Evolutionary conservation across 2,888 invertebrate genomes (phyloP).

Genomic region (Allacma fusca): DNA sequence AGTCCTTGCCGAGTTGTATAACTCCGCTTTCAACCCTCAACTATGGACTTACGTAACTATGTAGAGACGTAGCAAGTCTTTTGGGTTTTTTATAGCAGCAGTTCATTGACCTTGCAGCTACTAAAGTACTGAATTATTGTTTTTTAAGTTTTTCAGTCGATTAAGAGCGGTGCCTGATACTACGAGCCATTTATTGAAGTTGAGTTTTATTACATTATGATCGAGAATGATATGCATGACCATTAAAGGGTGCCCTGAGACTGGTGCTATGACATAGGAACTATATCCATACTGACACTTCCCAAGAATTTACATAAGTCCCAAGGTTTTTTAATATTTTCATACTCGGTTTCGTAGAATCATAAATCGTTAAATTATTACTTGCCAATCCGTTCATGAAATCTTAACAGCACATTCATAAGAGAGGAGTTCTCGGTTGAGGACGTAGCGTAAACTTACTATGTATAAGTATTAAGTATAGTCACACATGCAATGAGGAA

Average conservation of each 20-base stretch:
- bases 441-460: background rate
- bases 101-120: slow-evolving; percentile 19
- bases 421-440: background rate
- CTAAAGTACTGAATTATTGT: slow-evolving; percentile 20
- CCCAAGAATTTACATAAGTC: slow-evolving; percentile 5
- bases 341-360: slow-evolving; percentile 28
- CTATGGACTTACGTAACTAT: background rate
- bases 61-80: background rate
- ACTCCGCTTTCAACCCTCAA: too few species aligned
- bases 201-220: slow-evolving; percentile 28
- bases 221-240: slow-evolving; percentile 14
- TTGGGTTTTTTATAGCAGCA: slow-evolving; percentile 17
- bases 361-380: slow-evolving; percentile 40
- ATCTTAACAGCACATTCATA: slow-evolving; percentile 34
- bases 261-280: background rate
- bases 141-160: slow-evolving; percentile 20
- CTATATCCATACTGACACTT: background rate
- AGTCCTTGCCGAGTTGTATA: too few species aligned
- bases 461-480: background rate
- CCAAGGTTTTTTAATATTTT: slow-evolving; percentile 29
- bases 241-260: slow-evolving; percentile 11
- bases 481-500: background rate
- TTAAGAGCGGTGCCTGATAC: slow-evolving; percentile 36
- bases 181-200: slow-evolving; percentile 4
- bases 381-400: slow-evolving; percentile 38